These are phyloP conservation scores for Eptatretus burgeri DNA, from an alignment of 2,113 vertebrate species.

Conservation along the genomic window DNA sequence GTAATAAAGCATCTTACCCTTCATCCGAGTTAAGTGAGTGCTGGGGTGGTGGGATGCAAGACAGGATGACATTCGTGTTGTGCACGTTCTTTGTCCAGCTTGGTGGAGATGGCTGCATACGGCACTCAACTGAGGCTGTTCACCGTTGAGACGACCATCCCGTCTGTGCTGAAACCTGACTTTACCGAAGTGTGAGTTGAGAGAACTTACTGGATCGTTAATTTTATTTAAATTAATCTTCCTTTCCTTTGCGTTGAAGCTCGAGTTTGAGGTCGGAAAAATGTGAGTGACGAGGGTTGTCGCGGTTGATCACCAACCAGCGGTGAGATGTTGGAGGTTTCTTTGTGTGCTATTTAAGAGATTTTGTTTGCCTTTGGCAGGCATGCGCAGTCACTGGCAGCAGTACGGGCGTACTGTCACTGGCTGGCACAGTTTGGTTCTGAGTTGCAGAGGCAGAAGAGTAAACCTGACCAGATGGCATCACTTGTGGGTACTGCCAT, in stretches of 20 bases:
- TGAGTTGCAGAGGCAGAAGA: slow-evolving; percentile 34
- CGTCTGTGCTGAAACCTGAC: slow-evolving; percentile 79
- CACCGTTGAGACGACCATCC: slow-evolving; percentile 81
- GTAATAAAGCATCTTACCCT: no score
- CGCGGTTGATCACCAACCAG: no score
- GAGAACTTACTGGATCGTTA: no score
- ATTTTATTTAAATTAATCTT: no score
- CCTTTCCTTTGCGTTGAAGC: no score
- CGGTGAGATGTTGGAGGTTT: no score
- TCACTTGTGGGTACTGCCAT: slow-evolving; percentile 58
- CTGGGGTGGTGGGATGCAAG: no score
- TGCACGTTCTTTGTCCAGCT: slow-evolving; percentile 17
- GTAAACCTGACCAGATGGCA: slow-evolving; percentile 55
- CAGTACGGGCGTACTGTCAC: slow-evolving; percentile 70
- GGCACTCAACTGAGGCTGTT: slow-evolving; percentile 76
- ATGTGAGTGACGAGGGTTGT: no score
- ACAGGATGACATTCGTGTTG: not conserved
- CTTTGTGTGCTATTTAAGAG: no score
- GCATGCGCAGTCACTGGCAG: slow-evolving; percentile 76
- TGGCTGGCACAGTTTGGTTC: slow-evolving; percentile 88
- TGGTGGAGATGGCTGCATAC: slow-evolving; percentile 77
- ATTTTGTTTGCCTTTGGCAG: slow-evolving; percentile 16
- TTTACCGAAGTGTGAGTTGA: slow-evolving; percentile 79
- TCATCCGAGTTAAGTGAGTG: no score
- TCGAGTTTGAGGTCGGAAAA: no score